phyloP scores from a whole-genome alignment of 2,888 invertebrate genomes.

The Microctonus brassicae region DNA sequence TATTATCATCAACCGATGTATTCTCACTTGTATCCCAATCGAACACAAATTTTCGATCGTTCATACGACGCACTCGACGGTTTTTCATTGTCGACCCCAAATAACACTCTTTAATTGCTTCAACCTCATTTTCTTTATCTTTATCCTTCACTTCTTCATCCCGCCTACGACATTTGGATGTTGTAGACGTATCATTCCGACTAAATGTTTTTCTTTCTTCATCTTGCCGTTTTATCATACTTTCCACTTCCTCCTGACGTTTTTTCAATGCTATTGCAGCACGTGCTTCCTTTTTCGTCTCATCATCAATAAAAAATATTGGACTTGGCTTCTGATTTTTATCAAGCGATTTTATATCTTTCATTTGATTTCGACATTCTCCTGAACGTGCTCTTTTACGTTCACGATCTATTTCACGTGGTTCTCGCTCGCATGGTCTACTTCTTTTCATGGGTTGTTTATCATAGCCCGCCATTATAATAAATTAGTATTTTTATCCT shows the following conservation, averaged over 20 bases:
- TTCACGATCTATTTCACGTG: slow-evolving; percentile 65
- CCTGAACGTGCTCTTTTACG: slow-evolving; percentile 59
- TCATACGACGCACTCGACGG: slow-evolving; percentile 90
- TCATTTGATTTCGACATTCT: slow-evolving; percentile 57
- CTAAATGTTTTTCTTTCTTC: slow-evolving; percentile 72
- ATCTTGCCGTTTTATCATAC: slow-evolving; percentile 80
- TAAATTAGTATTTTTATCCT: neutral
- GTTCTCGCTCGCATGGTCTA: slow-evolving; percentile 57
- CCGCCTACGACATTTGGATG: slow-evolving; percentile 67
- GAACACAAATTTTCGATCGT: slow-evolving; percentile 99
- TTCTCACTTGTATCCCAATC: slow-evolving; percentile 99
- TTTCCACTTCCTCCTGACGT: slow-evolving; percentile 90
- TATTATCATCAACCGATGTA: slow-evolving; percentile 97
- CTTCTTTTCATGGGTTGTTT: slow-evolving; percentile 13
- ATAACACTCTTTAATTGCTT: slow-evolving; percentile 96
- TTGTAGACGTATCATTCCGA: slow-evolving; percentile 58
- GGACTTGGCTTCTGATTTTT: slow-evolving; percentile 67
- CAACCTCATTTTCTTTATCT: slow-evolving; percentile 92
- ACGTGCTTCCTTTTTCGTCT: slow-evolving; percentile 86
- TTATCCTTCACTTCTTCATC: slow-evolving; percentile 78
- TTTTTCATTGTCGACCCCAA: slow-evolving; percentile 94
- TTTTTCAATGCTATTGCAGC: slow-evolving; percentile 89
- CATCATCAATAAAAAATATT: slow-evolving; percentile 52
- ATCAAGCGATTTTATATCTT: slow-evolving; percentile 55
- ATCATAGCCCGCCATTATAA: slow-evolving; percentile 6